Base-by-base conservation (phyloP, 2,888 invertebrate species). In the Ariolimax columbianus region DNA sequence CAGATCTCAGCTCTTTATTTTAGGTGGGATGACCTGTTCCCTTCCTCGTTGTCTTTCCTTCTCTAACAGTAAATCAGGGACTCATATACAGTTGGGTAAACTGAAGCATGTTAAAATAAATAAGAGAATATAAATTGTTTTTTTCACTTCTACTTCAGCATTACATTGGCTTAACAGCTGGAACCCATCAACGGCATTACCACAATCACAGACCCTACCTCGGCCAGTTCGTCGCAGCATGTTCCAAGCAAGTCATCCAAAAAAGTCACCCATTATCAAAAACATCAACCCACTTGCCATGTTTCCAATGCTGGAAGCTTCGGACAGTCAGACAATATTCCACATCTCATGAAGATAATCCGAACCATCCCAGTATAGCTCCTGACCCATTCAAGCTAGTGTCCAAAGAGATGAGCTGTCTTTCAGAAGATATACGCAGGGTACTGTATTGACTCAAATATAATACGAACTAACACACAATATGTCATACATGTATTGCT, bases 401-500 rank as follows among this genome's bases (percentile, higher is more conserved):
- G 88, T 97, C 97, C 91, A 97, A 97, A 91, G 98, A 98, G 94
- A 96, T 98, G 88, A 96, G 97, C 93, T 96, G 96, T 91, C 96
- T 98, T 91, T 97, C 97, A 94, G 96, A 96, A 91, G 97, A 97
- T 93, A 97, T 98, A 93, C 96, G 97, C 96, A 95, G 96, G 95
- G 98, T 97, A 94, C 84, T 84, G 23, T 59, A 19, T 33, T 11
- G 7, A n/a, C n/a, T 63, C 23, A 7, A n/a, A 2, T 63, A 11
- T n/a, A n/a, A n/a, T 4, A 1, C 23, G n/a, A 63, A 63, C n/a
- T n/a, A n/a, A n/a, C 47, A 47, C 14, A 47, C 14, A 47, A 9
- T 47, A 47, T 9, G 6, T 47, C 14, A 6, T 47, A 47, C 47
- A 47, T 47, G 6, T 47, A 9, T 6, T 47, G 14, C 47, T 9